Percentiles rank a stretch among this genome's conserved stretches.
phyloP scores from a whole-genome alignment of 2,888 invertebrate species.

The Smittia sp. region DNA sequence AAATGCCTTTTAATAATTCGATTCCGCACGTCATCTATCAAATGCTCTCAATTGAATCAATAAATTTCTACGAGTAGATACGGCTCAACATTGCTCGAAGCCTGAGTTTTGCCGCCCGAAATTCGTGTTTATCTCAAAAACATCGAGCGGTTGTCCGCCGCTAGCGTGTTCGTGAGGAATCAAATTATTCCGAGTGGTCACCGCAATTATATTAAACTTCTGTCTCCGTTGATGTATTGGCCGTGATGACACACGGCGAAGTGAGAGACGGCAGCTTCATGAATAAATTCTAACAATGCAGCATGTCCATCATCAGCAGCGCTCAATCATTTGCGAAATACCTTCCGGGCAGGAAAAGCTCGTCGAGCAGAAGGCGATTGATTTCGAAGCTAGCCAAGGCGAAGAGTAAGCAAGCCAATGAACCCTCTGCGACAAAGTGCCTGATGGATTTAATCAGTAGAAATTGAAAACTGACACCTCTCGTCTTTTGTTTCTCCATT shows the following conservation, averaged over 20 bases:
- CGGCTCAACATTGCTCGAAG: not conserved
- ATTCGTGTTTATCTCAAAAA: not conserved
- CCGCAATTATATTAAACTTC: constrained; percentile 22
- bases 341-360: not conserved
- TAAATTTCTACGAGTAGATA: not conserved
- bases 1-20: constrained; percentile 35
- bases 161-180: not conserved
- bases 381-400: not conserved
- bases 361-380: not conserved
- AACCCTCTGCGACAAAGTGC: not conserved
- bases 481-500: not conserved
- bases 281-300: not conserved
- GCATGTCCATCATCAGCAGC: not conserved
- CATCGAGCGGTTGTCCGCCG: not conserved
- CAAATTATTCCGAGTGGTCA: constrained; percentile 11
- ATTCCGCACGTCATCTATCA: constrained; percentile 32
- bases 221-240: not conserved
- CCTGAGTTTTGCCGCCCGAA: not conserved
- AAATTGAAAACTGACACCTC: constrained; percentile 20
- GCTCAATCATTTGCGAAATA: too few species aligned
- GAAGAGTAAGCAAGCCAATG: not conserved
- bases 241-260: not conserved
- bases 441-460: not conserved
- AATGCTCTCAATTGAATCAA: constrained; percentile 15
- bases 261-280: not conserved